These are phyloP conservation scores for Alviniconcha strummeri DNA, from an alignment of 2,888 invertebrate species.

Conservation along the genomic window DNA sequence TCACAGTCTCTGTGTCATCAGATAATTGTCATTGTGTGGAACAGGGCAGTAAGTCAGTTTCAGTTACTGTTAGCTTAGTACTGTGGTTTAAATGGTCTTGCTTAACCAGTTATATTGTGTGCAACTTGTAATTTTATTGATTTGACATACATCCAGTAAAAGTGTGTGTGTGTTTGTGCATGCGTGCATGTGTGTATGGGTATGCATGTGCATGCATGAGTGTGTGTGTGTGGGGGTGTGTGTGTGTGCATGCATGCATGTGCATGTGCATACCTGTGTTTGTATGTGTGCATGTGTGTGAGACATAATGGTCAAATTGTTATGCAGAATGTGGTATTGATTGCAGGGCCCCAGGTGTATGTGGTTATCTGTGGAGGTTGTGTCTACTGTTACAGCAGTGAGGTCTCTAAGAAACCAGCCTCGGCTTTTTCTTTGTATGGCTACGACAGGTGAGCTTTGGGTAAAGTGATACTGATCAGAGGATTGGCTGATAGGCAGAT, in stretches of 20 bases:
- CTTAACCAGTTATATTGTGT: no score
- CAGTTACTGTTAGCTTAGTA: no score
- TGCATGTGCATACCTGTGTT: neutral
- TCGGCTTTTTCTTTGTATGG: constrained; percentile 40
- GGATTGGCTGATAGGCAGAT: no score
- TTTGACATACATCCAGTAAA: no score
- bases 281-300: neutral
- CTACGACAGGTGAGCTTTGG: constrained; percentile 36
- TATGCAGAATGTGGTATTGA: neutral
- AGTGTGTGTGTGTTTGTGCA: neutral
- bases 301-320: constrained; percentile 16
- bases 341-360: constrained; percentile 40
- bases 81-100: no score
- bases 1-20: no score
- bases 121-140: no score
- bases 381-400: constrained; percentile 39
- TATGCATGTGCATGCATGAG: no score
- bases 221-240: neutral
- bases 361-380: constrained; percentile 36
- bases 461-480: no score
- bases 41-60: no score
- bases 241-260: neutral
- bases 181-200: no score
- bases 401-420: constrained; percentile 33
- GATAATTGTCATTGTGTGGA: no score